phyloP scores from a whole-genome alignment of 2,797 vertebrate genomes.

The Falco columbarius region DNA sequence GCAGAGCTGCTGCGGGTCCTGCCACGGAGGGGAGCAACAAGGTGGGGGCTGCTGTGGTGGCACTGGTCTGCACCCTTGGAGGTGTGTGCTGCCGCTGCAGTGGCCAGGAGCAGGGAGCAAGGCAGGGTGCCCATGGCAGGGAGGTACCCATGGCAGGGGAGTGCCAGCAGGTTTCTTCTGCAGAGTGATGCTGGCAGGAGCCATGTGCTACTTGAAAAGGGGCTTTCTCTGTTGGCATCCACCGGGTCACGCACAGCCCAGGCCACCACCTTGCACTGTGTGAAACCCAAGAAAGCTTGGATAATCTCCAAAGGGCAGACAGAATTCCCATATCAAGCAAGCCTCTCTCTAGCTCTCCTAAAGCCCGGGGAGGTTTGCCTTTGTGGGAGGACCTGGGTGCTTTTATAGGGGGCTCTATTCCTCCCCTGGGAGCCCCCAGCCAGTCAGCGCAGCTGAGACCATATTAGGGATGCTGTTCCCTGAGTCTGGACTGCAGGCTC shows the following conservation, averaged over 20 bases:
- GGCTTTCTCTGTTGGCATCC: conserved; percentile 16
- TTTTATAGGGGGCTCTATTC: conserved; percentile 56
- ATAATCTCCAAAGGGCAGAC: conserved; percentile 32
- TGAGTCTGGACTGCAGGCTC: background rate
- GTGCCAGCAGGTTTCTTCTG: background rate
- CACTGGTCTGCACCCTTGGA: background rate
- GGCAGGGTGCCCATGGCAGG: background rate
- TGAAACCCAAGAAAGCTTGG: conserved; percentile 66
- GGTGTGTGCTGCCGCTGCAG: accelerated
- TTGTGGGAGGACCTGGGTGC: background rate
- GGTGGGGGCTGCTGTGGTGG: accelerated
- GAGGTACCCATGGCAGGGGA: accelerated
- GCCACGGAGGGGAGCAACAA: accelerated
- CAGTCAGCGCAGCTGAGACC: conserved; percentile 13
- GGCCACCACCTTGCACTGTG: background rate
- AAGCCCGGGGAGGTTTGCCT: conserved; percentile 19
- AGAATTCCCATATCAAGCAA: conserved; percentile 51
- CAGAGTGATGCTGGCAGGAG: background rate
- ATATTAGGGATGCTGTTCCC: conserved; percentile 33
- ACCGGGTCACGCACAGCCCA: background rate
- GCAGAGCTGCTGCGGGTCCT: background rate
- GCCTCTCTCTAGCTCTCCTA: background rate
- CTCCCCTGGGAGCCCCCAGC: background rate
- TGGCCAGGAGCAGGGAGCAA: background rate
- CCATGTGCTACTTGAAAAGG: background rate